These are phyloP conservation scores for Neostethus bicornis DNA, from an alignment of 2,797 vertebrate species.

Conservation along the genomic window DNA sequence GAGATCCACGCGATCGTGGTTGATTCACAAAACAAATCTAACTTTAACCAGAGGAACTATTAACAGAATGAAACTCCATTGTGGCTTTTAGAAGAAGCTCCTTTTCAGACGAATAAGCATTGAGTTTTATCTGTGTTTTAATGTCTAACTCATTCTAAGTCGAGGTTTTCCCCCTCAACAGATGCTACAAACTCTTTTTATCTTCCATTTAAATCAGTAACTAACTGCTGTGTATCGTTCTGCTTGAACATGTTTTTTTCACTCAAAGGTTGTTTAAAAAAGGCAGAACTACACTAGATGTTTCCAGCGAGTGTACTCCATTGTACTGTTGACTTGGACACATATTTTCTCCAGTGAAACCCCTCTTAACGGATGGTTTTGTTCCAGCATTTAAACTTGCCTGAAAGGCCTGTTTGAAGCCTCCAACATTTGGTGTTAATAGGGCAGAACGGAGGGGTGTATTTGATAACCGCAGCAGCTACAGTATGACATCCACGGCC, in stretches of 20 bases:
- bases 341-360: slow-evolving; percentile 44
- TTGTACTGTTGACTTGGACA: slow-evolving; percentile 35
- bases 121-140: background rate
- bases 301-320: slow-evolving; percentile 15
- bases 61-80: background rate
- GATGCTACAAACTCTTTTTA: slow-evolving; percentile 1
- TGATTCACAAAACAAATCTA: slow-evolving; percentile 5
- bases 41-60: slow-evolving; percentile 1
- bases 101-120: background rate
- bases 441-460: slow-evolving; percentile 82
- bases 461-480: slow-evolving; percentile 87
- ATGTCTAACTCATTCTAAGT: background rate
- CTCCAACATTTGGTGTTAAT: slow-evolving; percentile 74
- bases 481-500: slow-evolving; percentile 90
- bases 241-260: background rate
- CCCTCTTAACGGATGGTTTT: slow-evolving; percentile 56
- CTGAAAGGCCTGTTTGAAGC: slow-evolving; percentile 82
- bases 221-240: background rate
- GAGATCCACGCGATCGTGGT: background rate
- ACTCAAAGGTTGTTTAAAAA: slow-evolving; percentile 7
- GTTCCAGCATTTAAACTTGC: slow-evolving; percentile 60
- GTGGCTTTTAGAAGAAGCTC: background rate
- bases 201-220: slow-evolving; percentile 21
- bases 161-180: slow-evolving; percentile 70
- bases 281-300: background rate